These are phyloP conservation scores for Bombyx mandarina DNA, from an alignment of 1,140 invertebrate species.

Conservation along the genomic window DNA sequence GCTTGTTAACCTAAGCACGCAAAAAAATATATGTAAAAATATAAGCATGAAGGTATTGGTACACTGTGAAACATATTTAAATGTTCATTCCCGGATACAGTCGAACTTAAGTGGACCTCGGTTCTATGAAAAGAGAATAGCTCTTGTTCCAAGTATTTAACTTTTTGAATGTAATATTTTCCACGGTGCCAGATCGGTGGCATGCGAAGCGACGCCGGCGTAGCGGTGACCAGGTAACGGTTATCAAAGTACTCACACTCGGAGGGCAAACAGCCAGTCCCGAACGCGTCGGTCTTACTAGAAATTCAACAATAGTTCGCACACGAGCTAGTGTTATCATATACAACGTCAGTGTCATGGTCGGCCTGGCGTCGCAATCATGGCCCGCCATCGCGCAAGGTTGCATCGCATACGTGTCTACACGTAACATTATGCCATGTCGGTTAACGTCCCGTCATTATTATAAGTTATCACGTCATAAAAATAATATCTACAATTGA, in stretches of 20 bases:
- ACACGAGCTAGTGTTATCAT: slow-evolving; percentile 49
- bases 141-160: slow-evolving; percentile 32
- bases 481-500: too few relatives aligned
- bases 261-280: slow-evolving; percentile 29
- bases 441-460: slow-evolving; percentile 2
- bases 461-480: too few relatives aligned
- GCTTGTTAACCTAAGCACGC: too few relatives aligned
- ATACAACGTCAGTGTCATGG: slow-evolving; percentile 60
- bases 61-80: too few relatives aligned
- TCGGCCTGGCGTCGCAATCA: slow-evolving; percentile 45
- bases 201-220: slow-evolving; percentile 21
- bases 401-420: slow-evolving; percentile 33
- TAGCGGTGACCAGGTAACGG: slow-evolving; percentile 63
- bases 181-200: slow-evolving; percentile 17
- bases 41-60: too few relatives aligned
- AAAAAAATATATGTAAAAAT: too few relatives aligned
- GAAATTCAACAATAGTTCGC: slow-evolving; percentile 25
- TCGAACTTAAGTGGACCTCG: slow-evolving; percentile 4
- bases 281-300: slow-evolving; percentile 20
- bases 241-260: slow-evolving; percentile 38
- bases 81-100: slow-evolving; percentile 1
- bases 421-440: slow-evolving; percentile 29
- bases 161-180: slow-evolving; percentile 28
- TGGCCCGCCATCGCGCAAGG: slow-evolving; percentile 48
- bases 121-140: slow-evolving; percentile 9